phyloP scores from a whole-genome alignment of 2,797 vertebrate genomes.

The Paratrypauchen microcephalus region DNA sequence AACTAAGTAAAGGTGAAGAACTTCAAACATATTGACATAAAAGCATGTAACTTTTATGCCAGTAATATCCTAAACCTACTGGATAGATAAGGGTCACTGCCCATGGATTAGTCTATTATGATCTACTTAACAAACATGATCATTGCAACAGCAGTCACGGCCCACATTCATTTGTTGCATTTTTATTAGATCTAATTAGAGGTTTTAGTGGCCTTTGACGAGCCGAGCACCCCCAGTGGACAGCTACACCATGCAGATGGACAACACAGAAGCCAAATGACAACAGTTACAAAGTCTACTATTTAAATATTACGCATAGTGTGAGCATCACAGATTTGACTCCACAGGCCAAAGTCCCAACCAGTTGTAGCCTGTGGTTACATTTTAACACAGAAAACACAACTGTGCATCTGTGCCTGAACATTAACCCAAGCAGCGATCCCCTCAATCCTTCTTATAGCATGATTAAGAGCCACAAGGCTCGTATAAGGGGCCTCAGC shows the following conservation, averaged over 20 bases:
- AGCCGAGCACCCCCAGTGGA: conserved; percentile 22
- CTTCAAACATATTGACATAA: background rate
- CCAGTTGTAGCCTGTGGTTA: conserved; percentile 28
- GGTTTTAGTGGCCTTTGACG: conserved; percentile 16
- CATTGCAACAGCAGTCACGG: conserved; percentile 22
- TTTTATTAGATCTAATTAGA: conserved; percentile 23
- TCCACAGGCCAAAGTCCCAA: conserved; percentile 12
- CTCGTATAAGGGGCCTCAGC: conserved; percentile 37
- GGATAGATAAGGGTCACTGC: background rate
- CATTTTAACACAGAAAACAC: conserved; percentile 42
- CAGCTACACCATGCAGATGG: conserved; percentile 17
- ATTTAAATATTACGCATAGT: conserved; percentile 19
- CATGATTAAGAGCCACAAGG: conserved; percentile 55
- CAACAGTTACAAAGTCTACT: conserved; percentile 24
- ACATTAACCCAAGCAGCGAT: conserved; percentile 37
- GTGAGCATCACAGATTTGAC: conserved; percentile 7
- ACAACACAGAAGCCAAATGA: conserved; percentile 20
- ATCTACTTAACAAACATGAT: conserved; percentile 10
- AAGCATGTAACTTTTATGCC: background rate
- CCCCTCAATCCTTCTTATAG: conserved; percentile 44
- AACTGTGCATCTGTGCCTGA: conserved; percentile 37
- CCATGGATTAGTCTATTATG: background rate
- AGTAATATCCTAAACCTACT: background rate
- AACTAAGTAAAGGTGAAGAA: background rate
- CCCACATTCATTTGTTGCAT: conserved; percentile 13